These are phyloP conservation scores for Microctonus aethiopoides DNA, from an alignment of 2,888 invertebrate species.

Conservation along the genomic window DNA sequence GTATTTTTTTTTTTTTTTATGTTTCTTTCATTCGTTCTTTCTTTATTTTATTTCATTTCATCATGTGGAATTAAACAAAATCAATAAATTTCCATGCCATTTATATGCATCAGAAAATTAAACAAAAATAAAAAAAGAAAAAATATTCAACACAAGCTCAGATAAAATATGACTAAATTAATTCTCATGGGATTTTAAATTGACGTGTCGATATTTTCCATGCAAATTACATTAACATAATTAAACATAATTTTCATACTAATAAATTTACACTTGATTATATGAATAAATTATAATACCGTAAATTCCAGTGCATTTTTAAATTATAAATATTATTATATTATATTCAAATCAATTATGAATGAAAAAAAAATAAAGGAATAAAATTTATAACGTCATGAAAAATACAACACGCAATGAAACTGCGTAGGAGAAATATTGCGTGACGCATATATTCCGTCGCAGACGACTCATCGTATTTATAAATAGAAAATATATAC, in stretches of 20 bases:
- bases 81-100: no score
- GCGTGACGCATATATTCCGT: constrained; percentile 22
- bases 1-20: no score
- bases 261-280: background rate
- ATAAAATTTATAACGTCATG: constrained; percentile 1
- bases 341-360: no score
- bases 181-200: background rate
- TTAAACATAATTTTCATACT: background rate
- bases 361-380: background rate
- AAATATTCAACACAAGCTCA: no score
- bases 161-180: background rate
- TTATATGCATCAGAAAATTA: no score
- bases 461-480: constrained; percentile 15
- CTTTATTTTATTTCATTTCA: no score
- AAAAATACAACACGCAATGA: constrained; percentile 9
- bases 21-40: no score
- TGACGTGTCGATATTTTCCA: background rate
- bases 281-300: background rate
- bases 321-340: no score
- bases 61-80: no score
- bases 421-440: constrained; percentile 15
- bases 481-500: constrained; percentile 18
- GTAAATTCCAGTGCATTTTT: no score
- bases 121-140: no score
- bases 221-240: background rate